Evolutionary conservation across 2,888 invertebrate species (phyloP).

Genomic region (Clepsis dumicolana): DNA sequence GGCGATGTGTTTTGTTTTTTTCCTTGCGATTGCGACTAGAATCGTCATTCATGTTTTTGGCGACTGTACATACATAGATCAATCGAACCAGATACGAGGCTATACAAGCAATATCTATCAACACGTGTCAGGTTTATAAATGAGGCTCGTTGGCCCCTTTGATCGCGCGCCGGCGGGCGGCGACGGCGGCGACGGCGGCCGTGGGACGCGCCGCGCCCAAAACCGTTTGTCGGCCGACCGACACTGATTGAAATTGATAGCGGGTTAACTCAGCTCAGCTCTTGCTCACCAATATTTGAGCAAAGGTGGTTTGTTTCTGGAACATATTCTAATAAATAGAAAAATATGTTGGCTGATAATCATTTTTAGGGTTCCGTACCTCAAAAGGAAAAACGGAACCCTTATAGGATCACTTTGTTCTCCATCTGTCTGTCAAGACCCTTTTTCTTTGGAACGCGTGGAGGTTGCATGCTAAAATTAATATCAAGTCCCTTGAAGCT

Average conservation of each 20-base stretch:
- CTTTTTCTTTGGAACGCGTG: too few relatives aligned
- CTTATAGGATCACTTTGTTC: too few relatives aligned
- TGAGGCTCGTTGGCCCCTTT: constrained; percentile 32
- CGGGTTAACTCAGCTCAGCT: constrained; percentile 34
- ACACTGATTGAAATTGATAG: constrained; percentile 42
- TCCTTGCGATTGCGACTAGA: background rate
- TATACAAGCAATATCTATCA: constrained; percentile 30
- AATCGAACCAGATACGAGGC: constrained; percentile 22
- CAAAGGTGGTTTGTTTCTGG: too few relatives aligned
- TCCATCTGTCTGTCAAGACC: too few relatives aligned
- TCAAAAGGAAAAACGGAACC: too few relatives aligned
- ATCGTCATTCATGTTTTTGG: background rate
- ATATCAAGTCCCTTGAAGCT: too few relatives aligned
- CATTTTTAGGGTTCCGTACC: too few relatives aligned
- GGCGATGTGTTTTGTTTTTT: background rate
- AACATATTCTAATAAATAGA: too few relatives aligned
- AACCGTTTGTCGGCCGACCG: constrained; percentile 37
- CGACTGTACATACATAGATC: constrained; percentile 4
- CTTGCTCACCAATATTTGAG: constrained; percentile 11
- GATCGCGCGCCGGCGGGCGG: constrained; percentile 11
- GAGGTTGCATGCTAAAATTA: too few relatives aligned
- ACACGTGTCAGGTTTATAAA: constrained; percentile 36
- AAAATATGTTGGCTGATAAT: too few relatives aligned
- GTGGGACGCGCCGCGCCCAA: constrained; percentile 33
- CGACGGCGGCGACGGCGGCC: constrained; percentile 13